Base-by-base conservation (phyloP, 2,113 vertebrate genomes). In the Tonatia bakeri region DNA sequence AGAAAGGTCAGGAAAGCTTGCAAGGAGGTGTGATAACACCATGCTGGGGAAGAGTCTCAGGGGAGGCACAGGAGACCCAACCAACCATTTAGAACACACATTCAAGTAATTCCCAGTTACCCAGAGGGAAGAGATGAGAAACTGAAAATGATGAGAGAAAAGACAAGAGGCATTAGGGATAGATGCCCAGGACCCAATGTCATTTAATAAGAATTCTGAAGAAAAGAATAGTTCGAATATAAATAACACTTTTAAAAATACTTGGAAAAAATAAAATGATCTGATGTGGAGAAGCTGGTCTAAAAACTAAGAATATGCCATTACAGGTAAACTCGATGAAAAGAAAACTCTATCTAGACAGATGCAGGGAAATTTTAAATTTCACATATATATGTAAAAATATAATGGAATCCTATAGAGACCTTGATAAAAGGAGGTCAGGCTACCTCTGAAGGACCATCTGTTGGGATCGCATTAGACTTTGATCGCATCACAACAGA, bases 11-110 rank as follows among this genome's bases (percentile, higher is more conserved):
- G 38, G 52, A 73, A 31, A 61, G 81, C 24, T 28, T 20, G 28
- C 1, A 7, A 59, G 50, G n/a, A 83, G 40, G 59, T 3, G 4
- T 6, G 14, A 72, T 0, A 14, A 9, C 36, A 43, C 24, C 1
- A 2, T 4, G 10, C 19, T 7, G 2, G 1, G 13, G 24, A 81
- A 38, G 38, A 36, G 4, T 5, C 43, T 28, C 50, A 38, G 43
- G 43, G 9, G n/a, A 65, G 69, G 20, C 26, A 28, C 16, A 38
- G 17, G 20, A 87, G 11, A 24, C 45, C 31, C 26, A 28, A 50
- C 8, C 4, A 54, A 36, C 33, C 47, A 16, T 14, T 47, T 9
- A 59, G n/a, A 73, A 59, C 7, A 11, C 1, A 28, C 1, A 26
- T 7, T 28, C 79, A 67, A 19, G 52, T 16, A 33, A 47, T 19